Conservation (phyloP, 2,888 invertebrate species). For the Coremacera marginata region DNA sequence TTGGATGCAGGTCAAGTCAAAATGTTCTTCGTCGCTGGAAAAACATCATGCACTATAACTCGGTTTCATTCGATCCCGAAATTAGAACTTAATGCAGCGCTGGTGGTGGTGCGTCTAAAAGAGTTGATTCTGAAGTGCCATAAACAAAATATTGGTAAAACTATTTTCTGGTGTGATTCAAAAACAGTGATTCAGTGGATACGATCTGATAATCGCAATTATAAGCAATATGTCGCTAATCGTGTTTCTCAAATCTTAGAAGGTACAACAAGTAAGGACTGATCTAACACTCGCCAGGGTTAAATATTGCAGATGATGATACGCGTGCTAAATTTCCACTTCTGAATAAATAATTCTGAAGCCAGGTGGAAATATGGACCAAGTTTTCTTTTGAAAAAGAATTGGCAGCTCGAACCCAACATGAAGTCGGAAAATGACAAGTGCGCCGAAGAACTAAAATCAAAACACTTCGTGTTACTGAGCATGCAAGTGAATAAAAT, state of each 20-base stretch:
- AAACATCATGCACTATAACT: constrained; percentile 2
- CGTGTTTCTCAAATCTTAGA: constrained; percentile 8
- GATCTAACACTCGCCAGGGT: too few relatives aligned
- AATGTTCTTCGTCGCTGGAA: not conserved
- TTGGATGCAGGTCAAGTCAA: not conserved
- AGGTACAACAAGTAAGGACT: not conserved
- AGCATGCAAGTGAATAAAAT: not conserved
- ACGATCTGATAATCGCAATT: too few relatives aligned
- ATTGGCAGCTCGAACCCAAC: constrained; percentile 4
- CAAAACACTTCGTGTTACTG: not conserved
- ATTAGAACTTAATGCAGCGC: constrained; percentile 17
- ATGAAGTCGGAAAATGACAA: not conserved
- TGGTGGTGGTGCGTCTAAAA: not conserved
- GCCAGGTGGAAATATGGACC: constrained; percentile 23
- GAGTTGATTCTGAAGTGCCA: not conserved
- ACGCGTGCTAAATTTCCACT: constrained; percentile 4
- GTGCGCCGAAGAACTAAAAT: constrained; percentile 3
- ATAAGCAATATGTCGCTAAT: constrained; percentile 31
- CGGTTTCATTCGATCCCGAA: constrained; percentile 17
- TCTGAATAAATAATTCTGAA: not conserved
- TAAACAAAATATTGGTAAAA: not conserved
- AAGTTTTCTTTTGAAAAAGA: constrained; percentile 2
- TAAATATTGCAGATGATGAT: constrained; percentile 24
- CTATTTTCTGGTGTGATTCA: constrained; percentile 11
- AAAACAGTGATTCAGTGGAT: constrained; percentile 2